Conservation (phyloP, 2,888 invertebrate genomes). For the Eupithecia subumbrata region DNA sequence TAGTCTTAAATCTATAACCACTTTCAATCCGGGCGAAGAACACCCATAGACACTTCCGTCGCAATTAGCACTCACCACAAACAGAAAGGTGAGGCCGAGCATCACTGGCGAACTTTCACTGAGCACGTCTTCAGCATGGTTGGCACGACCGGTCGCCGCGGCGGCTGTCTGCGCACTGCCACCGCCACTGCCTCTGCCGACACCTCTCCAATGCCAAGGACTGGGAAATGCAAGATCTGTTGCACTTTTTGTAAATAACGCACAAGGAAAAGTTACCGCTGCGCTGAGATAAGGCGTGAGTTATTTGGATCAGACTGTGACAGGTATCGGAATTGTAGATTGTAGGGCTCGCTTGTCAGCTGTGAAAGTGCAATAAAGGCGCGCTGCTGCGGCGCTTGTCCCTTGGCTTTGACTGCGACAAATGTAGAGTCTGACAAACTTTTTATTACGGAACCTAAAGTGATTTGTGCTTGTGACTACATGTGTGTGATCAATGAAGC, state of each 20-base stretch:
- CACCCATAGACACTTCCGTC: slow-evolving; percentile 71
- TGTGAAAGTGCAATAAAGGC: slow-evolving; percentile 26
- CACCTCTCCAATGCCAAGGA: slow-evolving; percentile 64
- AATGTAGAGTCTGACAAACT: neutral
- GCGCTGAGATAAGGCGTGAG: slow-evolving; percentile 49
- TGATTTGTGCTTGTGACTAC: neutral
- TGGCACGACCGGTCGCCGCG: slow-evolving; percentile 62
- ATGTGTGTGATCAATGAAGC: neutral
- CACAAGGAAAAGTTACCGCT: slow-evolving; percentile 67
- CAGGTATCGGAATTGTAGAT: slow-evolving; percentile 29
- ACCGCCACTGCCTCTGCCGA: slow-evolving; percentile 59
- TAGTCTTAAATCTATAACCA: slow-evolving; percentile 31
- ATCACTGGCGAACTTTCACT: slow-evolving; percentile 82
- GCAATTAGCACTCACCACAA: slow-evolving; percentile 81
- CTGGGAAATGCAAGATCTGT: slow-evolving; percentile 60
- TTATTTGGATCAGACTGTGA: slow-evolving; percentile 44
- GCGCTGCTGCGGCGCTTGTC: neutral
- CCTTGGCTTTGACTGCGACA: neutral
- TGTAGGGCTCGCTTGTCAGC: slow-evolving; percentile 27
- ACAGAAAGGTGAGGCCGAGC: slow-evolving; percentile 79
- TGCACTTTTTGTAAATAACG: slow-evolving; percentile 58
- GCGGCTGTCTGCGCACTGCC: slow-evolving; percentile 70
- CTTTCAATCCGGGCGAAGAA: slow-evolving; percentile 51
- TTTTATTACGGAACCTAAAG: neutral
- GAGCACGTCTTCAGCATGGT: slow-evolving; percentile 69